Conservation (phyloP, 2,113 vertebrate species). For the Junco hyemalis region DNA sequence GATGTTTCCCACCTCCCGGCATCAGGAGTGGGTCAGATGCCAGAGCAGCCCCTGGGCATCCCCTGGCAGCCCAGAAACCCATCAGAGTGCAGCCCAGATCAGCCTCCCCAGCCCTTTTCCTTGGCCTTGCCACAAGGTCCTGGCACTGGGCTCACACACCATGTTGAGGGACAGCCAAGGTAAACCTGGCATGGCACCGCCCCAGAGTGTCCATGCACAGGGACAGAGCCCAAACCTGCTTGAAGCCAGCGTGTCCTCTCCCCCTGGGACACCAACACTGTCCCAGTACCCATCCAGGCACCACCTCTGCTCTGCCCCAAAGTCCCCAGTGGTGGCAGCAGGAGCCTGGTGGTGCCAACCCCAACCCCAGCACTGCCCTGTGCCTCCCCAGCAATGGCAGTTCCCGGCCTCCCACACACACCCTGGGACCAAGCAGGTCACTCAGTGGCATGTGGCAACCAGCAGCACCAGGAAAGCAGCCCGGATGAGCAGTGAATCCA, state of each 20-base stretch:
- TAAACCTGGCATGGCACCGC: fast-evolving
- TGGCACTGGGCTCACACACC: not conserved
- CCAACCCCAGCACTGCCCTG: not conserved
- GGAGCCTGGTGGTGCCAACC: not conserved
- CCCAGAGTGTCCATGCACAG: fast-evolving
- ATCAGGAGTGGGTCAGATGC: not conserved
- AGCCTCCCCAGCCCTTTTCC: not conserved
- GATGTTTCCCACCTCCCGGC: not conserved
- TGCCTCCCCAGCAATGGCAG: not conserved
- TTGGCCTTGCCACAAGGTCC: not conserved
- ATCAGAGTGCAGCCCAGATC: not conserved
- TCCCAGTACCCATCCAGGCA: not conserved
- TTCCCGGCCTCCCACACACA: not conserved
- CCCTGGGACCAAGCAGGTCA: fast-evolving
- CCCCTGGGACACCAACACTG: fast-evolving
- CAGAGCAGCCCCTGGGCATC: not conserved
- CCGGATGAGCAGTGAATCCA: not conserved
- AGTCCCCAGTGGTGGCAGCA: not conserved
- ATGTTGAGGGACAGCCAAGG: fast-evolving
- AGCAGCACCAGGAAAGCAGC: not conserved
- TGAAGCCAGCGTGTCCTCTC: not conserved
- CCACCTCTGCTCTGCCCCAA: fast-evolving
- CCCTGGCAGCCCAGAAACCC: not conserved
- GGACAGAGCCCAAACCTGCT: not conserved
- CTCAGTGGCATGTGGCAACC: fast-evolving